phyloP scores from a whole-genome alignment of 1,140 invertebrate genomes.

The Nebria ingens region DNA sequence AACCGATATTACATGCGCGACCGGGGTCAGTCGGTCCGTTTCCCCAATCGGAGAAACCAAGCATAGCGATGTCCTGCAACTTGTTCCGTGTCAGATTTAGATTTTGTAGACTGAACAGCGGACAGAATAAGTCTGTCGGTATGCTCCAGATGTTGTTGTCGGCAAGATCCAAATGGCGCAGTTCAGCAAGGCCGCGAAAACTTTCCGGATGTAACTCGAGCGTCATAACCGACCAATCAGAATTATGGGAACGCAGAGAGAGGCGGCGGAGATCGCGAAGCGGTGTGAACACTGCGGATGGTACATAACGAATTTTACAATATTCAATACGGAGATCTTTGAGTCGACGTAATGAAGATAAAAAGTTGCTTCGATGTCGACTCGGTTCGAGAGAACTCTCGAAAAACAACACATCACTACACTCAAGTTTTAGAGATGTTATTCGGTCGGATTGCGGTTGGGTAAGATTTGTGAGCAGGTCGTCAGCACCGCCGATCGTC shows the following conservation, averaged over 20 bases:
- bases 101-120: slow-evolving; percentile 51
- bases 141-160: slow-evolving; percentile 73
- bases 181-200: slow-evolving; percentile 53
- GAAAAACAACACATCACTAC: slow-evolving; percentile 69
- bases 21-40: slow-evolving; percentile 36
- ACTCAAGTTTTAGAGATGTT: slow-evolving; percentile 57
- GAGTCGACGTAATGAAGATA: slow-evolving; percentile 52
- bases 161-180: slow-evolving; percentile 60
- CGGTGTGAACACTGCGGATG: slow-evolving; percentile 52
- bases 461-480: slow-evolving; percentile 56
- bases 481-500: slow-evolving; percentile 58
- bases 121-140: slow-evolving; percentile 63
- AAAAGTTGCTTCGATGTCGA: slow-evolving; percentile 47
- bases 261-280: slow-evolving; percentile 56
- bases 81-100: slow-evolving; percentile 71
- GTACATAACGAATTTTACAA: slow-evolving; percentile 68
- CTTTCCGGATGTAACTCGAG: slow-evolving; percentile 62
- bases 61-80: slow-evolving; percentile 58
- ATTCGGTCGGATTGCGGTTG: slow-evolving; percentile 52
- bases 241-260: slow-evolving; percentile 62
- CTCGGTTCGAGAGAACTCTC: slow-evolving; percentile 56
- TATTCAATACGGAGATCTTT: slow-evolving; percentile 60
- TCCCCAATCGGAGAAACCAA: slow-evolving; percentile 58
- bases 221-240: slow-evolving; percentile 68
- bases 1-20: slow-evolving; percentile 47